phyloP scores from a whole-genome alignment of 2,888 invertebrate species.

The Cepaea hortensis region DNA sequence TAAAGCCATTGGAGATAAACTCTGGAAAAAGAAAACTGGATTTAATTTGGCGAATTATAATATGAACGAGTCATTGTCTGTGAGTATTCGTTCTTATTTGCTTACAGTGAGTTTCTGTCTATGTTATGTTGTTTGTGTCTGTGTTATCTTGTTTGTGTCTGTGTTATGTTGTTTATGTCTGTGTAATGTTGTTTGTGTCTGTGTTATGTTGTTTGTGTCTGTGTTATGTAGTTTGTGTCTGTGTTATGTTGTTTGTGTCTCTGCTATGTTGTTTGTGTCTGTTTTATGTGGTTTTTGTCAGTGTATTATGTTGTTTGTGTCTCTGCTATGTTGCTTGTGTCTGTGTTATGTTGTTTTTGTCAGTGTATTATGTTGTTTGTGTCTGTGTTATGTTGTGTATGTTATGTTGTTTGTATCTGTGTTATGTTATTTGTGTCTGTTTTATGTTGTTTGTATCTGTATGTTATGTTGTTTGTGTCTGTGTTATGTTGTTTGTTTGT shows the following conservation, averaged over 20 bases:
- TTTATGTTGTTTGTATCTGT: background rate
- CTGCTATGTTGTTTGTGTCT: background rate
- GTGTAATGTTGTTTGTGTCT: background rate
- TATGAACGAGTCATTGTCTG: slow-evolving; percentile 67
- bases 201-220: background rate
- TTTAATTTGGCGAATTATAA: slow-evolving; percentile 70
- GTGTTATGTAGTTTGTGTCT: too few species aligned
- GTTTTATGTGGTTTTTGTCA: background rate
- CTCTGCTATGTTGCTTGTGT: too few species aligned
- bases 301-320: background rate
- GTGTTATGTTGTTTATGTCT: background rate
- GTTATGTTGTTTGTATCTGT: too few species aligned
- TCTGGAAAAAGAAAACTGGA: slow-evolving; percentile 69
- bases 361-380: too few species aligned
- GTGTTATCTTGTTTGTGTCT: background rate
- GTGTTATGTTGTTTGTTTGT: too few species aligned
- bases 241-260: background rate
- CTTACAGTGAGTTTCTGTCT: background rate
- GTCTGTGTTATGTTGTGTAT: too few species aligned
- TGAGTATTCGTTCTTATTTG: slow-evolving; percentile 54
- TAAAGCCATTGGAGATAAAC: slow-evolving; percentile 66
- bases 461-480: background rate
- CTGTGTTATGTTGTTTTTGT: too few species aligned
- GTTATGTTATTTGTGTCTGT: background rate
- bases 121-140: background rate